Evolutionary conservation across 2,888 invertebrate genomes (phyloP).

Genomic region (Acanthoscelides obtectus): DNA sequence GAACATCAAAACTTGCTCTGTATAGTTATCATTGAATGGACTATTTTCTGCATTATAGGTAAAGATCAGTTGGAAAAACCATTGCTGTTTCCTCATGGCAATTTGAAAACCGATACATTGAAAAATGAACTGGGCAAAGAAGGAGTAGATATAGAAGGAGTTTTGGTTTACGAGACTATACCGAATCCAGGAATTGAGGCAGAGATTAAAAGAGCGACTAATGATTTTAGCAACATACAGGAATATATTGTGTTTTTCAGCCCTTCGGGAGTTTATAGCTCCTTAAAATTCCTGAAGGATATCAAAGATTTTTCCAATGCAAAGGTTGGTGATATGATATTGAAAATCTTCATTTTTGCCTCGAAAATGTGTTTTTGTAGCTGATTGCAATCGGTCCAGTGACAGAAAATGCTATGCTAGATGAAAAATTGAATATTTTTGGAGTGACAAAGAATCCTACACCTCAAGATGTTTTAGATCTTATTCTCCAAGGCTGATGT

Average conservation of each 20-base stretch:
- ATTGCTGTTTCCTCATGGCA: conserved; percentile 55
- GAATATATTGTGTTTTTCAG: conserved; percentile 57
- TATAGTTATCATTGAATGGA: no score
- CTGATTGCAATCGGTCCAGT: conserved; percentile 57
- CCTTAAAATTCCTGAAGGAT: conserved; percentile 45
- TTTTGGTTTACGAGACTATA: conserved; percentile 54
- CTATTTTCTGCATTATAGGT: conserved; percentile 30
- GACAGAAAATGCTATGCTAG: conserved; percentile 51
- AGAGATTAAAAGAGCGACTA: conserved; percentile 43
- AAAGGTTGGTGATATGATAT: conserved; percentile 28
- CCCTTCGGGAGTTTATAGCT: conserved; percentile 54
- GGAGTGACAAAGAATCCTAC: conserved; percentile 52
- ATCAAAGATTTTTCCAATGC: conserved; percentile 26
- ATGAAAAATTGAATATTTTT: conserved; percentile 45
- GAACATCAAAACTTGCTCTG: no score
- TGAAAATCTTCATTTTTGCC: no score
- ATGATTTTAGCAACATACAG: conserved; percentile 41
- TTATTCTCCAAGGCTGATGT: conserved; percentile 25
- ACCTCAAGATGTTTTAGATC: conserved; percentile 50
- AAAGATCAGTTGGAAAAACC: conserved; percentile 41
- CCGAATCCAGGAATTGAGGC: conserved; percentile 47
- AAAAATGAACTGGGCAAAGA: conserved; percentile 44
- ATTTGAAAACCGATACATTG: conserved; percentile 52
- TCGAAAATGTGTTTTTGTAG: conserved; percentile 31
- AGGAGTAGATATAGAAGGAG: conserved; percentile 47